These are phyloP conservation scores for Setophaga petechia DNA, from an alignment of 2,113 vertebrate species.

Conservation along the genomic window DNA sequence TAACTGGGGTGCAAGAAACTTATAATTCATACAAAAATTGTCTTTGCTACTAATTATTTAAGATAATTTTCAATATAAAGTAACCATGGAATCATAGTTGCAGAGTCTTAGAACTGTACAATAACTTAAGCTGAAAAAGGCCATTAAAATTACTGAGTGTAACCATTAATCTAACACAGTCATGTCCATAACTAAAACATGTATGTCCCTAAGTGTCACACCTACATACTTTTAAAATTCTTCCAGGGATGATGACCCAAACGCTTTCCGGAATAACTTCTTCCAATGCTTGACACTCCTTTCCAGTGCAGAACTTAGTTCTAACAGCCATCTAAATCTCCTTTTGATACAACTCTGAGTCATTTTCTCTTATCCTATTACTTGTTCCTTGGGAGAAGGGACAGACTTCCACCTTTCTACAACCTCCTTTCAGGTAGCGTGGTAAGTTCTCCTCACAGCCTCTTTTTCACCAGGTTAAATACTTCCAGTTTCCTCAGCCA, in stretches of 20 bases:
- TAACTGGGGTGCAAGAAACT: neutral
- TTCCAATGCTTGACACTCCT: neutral
- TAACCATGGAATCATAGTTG: neutral
- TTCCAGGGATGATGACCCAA: neutral
- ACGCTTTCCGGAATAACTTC: neutral
- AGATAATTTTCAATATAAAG: neutral
- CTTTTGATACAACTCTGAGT: neutral
- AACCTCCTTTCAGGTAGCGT: neutral
- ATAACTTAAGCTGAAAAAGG: neutral
- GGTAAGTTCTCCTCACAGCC: neutral
- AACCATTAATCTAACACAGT: neutral
- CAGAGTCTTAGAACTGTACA: neutral
- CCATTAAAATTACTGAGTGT: neutral
- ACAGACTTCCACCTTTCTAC: fast-evolving
- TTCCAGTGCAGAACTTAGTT: neutral
- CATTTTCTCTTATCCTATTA: neutral
- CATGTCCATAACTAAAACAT: neutral
- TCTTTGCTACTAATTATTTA: neutral
- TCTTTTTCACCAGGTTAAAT: neutral
- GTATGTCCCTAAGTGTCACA: neutral
- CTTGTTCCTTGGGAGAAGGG: neutral
- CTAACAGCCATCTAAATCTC: neutral
- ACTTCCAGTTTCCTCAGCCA: neutral
- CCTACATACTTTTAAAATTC: neutral
- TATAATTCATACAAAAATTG: neutral